Evolutionary conservation across 2,888 invertebrate genomes (phyloP).

Genomic region (Sesamia inferens): DNA sequence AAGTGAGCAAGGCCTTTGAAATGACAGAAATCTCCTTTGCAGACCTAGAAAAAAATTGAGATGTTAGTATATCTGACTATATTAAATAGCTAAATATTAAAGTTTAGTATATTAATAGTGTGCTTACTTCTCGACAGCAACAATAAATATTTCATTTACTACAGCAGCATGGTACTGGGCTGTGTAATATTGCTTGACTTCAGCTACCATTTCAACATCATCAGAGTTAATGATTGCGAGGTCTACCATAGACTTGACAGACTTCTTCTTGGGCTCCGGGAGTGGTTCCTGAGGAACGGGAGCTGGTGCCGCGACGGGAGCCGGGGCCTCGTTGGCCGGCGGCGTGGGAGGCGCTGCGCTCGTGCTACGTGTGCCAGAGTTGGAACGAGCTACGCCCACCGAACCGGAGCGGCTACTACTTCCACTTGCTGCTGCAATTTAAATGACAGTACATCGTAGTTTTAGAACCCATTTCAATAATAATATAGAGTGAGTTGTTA

Average conservation of each 20-base stretch:
- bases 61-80: neutral
- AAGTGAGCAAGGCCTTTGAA: slow-evolving; percentile 82
- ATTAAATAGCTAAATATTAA: neutral
- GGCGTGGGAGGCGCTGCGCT: slow-evolving; percentile 67
- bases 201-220: slow-evolving; percentile 76
- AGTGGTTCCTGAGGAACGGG: slow-evolving; percentile 77
- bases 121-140: slow-evolving; percentile 82
- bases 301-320: slow-evolving; percentile 53
- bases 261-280: slow-evolving; percentile 77
- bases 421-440: slow-evolving; percentile 60
- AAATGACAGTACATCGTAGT: neutral
- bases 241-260: slow-evolving; percentile 78
- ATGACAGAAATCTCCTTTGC: slow-evolving; percentile 80
- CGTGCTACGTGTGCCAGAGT: slow-evolving; percentile 75
- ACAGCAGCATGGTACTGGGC: slow-evolving; percentile 80
- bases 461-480: neutral
- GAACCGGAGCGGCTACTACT: slow-evolving; percentile 80
- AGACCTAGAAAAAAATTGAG: slow-evolving; percentile 69
- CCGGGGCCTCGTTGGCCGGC: slow-evolving; percentile 61
- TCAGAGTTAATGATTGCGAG: slow-evolving; percentile 77
- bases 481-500: neutral
- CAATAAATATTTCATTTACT: slow-evolving; percentile 80
- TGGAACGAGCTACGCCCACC: slow-evolving; percentile 75
- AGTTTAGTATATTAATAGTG: neutral
- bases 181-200: slow-evolving; percentile 76